A percentile compares a stretch with the other conserved stretches of the same genome.
phyloP scores from a whole-genome alignment of 2,797 vertebrate genomes.

The Silurus aristotelis region DNA sequence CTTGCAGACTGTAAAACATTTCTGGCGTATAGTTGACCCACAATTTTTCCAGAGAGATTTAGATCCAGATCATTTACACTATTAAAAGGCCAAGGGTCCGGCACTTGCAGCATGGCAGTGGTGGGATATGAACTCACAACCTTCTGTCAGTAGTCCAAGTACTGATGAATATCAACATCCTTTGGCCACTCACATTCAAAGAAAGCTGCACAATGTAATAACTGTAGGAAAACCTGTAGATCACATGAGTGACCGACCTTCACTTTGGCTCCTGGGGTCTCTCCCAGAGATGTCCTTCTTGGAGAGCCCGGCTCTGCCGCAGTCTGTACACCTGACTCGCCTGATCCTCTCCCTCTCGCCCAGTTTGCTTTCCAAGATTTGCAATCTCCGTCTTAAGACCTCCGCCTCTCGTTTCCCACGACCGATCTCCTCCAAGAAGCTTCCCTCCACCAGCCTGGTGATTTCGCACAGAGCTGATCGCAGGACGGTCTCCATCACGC shows the following conservation, averaged over 20 bases:
- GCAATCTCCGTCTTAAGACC: conserved; percentile 68
- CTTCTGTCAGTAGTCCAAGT: too few species aligned
- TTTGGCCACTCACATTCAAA: background rate
- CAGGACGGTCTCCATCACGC: conserved; percentile 76
- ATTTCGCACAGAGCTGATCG: conserved; percentile 77
- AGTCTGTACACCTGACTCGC: conserved; percentile 57
- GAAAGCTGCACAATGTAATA: background rate
- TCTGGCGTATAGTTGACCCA: too few species aligned
- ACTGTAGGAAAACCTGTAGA: background rate
- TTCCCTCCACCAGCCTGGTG: conserved; percentile 74
- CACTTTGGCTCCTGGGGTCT: conserved; percentile 37
- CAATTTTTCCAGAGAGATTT: too few species aligned
- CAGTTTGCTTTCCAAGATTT: conserved; percentile 64
- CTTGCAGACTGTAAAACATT: background rate
- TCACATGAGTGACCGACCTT: conserved; percentile 36
- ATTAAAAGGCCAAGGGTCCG: too few species aligned
- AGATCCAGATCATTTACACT: too few species aligned
- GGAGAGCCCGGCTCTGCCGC: conserved; percentile 52
- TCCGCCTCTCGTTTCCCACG: conserved; percentile 71
- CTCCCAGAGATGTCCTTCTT: conserved; percentile 38
- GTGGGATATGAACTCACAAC: too few species aligned
- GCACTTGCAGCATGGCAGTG: too few species aligned
- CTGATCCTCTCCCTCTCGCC: conserved; percentile 49
- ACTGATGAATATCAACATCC: background rate
- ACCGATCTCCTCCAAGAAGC: conserved; percentile 73